These are phyloP conservation scores for Calephelis perditalis DNA, from an alignment of 2,888 invertebrate genomes.

Conservation along the genomic window DNA sequence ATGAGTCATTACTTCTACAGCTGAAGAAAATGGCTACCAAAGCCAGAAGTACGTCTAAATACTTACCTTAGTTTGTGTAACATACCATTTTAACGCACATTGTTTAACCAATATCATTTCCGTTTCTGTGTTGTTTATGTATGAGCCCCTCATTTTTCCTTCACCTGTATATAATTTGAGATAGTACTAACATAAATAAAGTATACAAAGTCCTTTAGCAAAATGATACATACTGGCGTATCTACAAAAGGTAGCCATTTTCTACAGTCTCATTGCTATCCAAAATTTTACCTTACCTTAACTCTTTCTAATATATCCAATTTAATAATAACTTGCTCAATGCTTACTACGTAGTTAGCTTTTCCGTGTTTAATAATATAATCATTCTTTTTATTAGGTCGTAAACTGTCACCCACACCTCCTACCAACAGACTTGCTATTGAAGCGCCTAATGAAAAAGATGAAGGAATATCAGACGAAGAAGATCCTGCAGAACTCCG, in stretches of 20 bases:
- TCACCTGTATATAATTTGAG: conserved; percentile 38
- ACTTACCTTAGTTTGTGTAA: conserved; percentile 55
- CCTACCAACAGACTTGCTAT: conserved; percentile 81
- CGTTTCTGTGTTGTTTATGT: conserved; percentile 30
- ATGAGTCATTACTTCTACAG: conserved; percentile 96
- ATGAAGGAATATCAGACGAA: conserved; percentile 85
- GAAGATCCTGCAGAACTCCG: conserved; percentile 91
- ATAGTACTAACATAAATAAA: conserved; percentile 58
- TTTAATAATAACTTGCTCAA: conserved; percentile 24
- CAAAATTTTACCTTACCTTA: conserved; percentile 11
- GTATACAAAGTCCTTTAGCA: conserved; percentile 36
- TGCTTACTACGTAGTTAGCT: conserved; percentile 30
- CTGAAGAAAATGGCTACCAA: conserved; percentile 96
- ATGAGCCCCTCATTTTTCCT: conserved; percentile 35
- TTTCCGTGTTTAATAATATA: conserved; percentile 24
- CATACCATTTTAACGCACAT: conserved; percentile 33
- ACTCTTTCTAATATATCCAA: conserved; percentile 16
- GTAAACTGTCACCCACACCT: conserved; percentile 83
- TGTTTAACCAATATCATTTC: conserved; percentile 29
- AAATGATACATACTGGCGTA: conserved; percentile 47
- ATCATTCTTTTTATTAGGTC: conserved; percentile 63
- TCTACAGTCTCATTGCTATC: conserved; percentile 56
- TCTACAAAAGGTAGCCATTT: conserved; percentile 74
- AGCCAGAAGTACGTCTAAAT: conserved; percentile 85
- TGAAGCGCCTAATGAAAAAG: conserved; percentile 82